Evolutionary conservation across 2,797 vertebrate genomes (phyloP), one percentile per base, ranked within the genome.

Genomic region (Rhodeus uyekii): DNA sequence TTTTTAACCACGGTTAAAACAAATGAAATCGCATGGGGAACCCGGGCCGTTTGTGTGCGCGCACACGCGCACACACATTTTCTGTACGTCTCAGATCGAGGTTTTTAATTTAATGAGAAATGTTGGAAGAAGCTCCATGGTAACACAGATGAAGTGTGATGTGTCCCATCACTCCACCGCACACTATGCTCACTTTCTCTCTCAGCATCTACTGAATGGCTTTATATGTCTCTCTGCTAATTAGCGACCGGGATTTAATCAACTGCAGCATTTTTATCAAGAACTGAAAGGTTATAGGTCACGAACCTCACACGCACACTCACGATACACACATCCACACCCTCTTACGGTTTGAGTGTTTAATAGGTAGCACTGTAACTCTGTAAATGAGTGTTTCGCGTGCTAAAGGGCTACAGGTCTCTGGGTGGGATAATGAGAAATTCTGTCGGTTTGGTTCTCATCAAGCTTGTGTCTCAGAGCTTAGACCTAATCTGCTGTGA

Each of bases 101-200:
- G 18, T 88, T 81, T 82, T 68, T 76, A 87, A 87, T 88, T 89
- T 90, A 87, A 86, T 87, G 82, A 90, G 83, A 85, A 90, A 76
- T 80, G 82, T 82, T 74, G 64, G 81, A 74, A 84, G 58, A 44
- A 46, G 80, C 86, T 75, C 87, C 78, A 84, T 86, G 84, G 86
- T 50, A 87, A 85, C 85, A 22, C 77, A 76, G 58, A 72, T 24
- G 39, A 86, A 77, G 78, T 85, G 83, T 80, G 79, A 87, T 81
- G 78, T 77, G 75, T 88, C 82, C 75, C 76, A 65, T 74, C 78
- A 71, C 69, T 80, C 84, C 60, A 65, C 84, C 84, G 22, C 79
- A 78, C 78, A 42, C 64, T 36, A 42, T 81, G 81, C 78, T 84
- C 78, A 44, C 84, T 63, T 76, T 55, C 67, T 50, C 42, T 85